Evolutionary conservation across 1,140 invertebrate genomes (phyloP).

Genomic region (Bombus superbus): DNA sequence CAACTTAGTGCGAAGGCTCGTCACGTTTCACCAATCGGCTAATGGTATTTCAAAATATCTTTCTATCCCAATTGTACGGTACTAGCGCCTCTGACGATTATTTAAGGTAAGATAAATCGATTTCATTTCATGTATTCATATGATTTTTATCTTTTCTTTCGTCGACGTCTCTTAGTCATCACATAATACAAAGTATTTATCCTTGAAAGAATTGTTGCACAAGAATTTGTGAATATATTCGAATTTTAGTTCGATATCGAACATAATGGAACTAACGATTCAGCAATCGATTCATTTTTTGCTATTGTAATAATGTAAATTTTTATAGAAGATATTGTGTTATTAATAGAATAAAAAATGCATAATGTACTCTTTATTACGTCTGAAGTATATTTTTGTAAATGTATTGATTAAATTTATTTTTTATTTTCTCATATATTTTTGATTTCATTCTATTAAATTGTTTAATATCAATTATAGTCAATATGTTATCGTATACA

Average conservation of each 20-base stretch:
- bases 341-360: not conserved
- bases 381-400: conserved; percentile 20
- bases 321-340: not conserved
- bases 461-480: not conserved
- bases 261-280: not conserved
- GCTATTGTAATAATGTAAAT: not conserved
- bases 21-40: conserved; percentile 67
- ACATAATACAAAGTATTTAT: not conserved
- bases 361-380: not conserved
- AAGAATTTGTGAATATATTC: not conserved
- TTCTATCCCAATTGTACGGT: conserved; percentile 33
- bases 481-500: not conserved
- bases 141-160: not conserved
- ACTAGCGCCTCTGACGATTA: conserved; percentile 6
- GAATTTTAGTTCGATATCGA: not conserved
- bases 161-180: not conserved
- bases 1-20: conserved; percentile 72
- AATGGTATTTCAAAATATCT: conserved; percentile 39
- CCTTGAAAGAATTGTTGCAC: not conserved
- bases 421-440: not conserved
- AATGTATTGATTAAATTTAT: conserved; percentile 25
- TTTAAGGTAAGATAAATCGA: not conserved
- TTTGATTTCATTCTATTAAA: not conserved
- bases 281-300: not conserved
- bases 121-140: not conserved